A percentile compares a stretch with the other conserved stretches of the same genome.
Conservation (phyloP, 2,888 invertebrate genomes). For the Seira musarum region DNA sequence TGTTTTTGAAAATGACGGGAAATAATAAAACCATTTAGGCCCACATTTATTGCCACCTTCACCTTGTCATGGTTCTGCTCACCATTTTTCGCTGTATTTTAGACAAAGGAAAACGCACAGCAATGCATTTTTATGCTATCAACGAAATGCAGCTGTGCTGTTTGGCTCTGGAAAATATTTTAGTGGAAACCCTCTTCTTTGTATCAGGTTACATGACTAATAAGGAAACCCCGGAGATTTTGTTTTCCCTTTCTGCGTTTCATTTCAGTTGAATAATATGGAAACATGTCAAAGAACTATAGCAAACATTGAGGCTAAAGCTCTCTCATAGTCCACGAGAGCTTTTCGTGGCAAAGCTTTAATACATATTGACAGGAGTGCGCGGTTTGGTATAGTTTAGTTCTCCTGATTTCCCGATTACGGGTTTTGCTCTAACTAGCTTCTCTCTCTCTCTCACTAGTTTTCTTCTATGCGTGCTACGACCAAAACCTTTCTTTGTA, state of each 20-base stretch:
- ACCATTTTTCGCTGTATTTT: too few relatives aligned
- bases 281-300: slow-evolving; percentile 21
- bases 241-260: neutral
- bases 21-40: too few relatives aligned
- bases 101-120: too few relatives aligned
- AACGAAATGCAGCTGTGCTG: too few relatives aligned
- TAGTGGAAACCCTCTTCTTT: neutral
- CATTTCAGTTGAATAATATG: neutral
- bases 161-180: too few relatives aligned
- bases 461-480: neutral
- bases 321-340: neutral
- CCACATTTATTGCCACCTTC: slow-evolving; percentile 20
- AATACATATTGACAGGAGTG: neutral
- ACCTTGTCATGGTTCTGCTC: slow-evolving; percentile 11
- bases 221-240: slow-evolving; percentile 31
- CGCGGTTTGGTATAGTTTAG: too few relatives aligned
- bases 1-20: too few relatives aligned
- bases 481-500: neutral
- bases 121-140: too few relatives aligned
- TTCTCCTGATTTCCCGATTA: neutral
- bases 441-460: too few relatives aligned
- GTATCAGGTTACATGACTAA: slow-evolving; percentile 8
- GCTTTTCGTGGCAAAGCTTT: neutral
- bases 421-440: too few relatives aligned
- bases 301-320: neutral